Evolutionary conservation across 2,113 vertebrate genomes (phyloP).

Genomic region (Podocnemis expansa): DNA sequence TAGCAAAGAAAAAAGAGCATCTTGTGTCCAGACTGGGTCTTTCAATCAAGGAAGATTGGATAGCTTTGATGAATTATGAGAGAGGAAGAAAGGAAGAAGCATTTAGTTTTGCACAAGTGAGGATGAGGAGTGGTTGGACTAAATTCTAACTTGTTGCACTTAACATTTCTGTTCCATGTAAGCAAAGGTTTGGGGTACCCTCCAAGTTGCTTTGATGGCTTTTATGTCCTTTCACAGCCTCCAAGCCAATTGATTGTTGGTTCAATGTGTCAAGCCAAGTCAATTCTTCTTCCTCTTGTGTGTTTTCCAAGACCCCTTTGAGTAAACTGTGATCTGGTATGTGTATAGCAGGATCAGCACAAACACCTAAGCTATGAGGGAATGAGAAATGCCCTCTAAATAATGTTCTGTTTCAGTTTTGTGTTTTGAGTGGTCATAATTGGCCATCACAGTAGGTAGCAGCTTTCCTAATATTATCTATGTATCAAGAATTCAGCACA

Average conservation of each 20-base stretch:
- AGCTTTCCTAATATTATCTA: not conserved
- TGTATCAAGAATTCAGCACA: not conserved
- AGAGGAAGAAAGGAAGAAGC: not conserved
- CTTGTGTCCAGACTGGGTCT: not conserved
- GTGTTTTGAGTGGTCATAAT: slow-evolving; percentile 9
- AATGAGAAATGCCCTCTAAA: slow-evolving; percentile 1
- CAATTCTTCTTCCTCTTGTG: fast-evolving
- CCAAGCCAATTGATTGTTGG: not conserved
- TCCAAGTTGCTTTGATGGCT: not conserved
- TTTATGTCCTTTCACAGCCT: not conserved
- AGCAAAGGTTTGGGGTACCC: not conserved
- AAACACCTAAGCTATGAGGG: not conserved
- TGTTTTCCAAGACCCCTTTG: not conserved
- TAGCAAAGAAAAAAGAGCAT: slow-evolving; percentile 3
- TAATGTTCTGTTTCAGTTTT: slow-evolving; percentile 13
- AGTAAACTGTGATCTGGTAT: not conserved
- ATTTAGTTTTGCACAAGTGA: not conserved
- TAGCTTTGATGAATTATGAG: fast-evolving
- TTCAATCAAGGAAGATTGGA: slow-evolving; percentile 40
- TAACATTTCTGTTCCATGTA: not conserved
- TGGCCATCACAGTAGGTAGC: not conserved
- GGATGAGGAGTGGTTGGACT: not conserved
- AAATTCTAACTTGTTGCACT: not conserved
- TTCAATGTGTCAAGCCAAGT: not conserved
- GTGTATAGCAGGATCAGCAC: not conserved